A percentile compares a stretch with the other conserved stretches of the same genome.
Conservation (phyloP, 2,797 vertebrate genomes). For the Ara ararauna region DNA sequence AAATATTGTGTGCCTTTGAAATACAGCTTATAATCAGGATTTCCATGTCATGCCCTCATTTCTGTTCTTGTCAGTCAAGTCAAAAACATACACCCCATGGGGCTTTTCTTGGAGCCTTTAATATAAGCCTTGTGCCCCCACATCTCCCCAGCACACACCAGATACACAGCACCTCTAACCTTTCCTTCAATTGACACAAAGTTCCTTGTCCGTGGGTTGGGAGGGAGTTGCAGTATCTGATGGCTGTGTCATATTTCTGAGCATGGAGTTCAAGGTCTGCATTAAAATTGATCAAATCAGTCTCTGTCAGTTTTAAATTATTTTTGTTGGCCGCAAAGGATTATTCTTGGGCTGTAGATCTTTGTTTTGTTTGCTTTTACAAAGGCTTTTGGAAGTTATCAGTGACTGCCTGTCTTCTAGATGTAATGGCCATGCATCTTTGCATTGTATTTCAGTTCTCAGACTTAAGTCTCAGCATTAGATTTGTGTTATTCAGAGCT, state of each 20-base stretch:
- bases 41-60: not conserved
- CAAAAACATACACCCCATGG: not conserved
- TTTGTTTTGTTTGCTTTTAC: not conserved
- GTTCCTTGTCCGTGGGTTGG: not conserved
- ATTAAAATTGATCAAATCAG: not conserved
- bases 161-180: not conserved
- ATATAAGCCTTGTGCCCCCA: not conserved
- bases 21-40: not conserved
- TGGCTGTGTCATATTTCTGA: not conserved
- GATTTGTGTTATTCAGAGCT: not conserved
- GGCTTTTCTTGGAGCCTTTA: not conserved
- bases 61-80: not conserved
- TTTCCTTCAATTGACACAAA: not conserved
- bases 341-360: not conserved
- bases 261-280: not conserved
- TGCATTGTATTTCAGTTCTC: not conserved
- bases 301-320: not conserved
- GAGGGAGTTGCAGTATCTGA: not conserved
- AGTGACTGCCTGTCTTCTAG: not conserved
- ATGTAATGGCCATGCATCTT: not conserved
- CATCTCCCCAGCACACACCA: not conserved
- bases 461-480: not conserved
- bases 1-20: not conserved
- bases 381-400: not conserved
- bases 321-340: not conserved